Base-by-base conservation (phyloP, 92 coral and sea anemone species). In the Meandrina meandrites region DNA sequence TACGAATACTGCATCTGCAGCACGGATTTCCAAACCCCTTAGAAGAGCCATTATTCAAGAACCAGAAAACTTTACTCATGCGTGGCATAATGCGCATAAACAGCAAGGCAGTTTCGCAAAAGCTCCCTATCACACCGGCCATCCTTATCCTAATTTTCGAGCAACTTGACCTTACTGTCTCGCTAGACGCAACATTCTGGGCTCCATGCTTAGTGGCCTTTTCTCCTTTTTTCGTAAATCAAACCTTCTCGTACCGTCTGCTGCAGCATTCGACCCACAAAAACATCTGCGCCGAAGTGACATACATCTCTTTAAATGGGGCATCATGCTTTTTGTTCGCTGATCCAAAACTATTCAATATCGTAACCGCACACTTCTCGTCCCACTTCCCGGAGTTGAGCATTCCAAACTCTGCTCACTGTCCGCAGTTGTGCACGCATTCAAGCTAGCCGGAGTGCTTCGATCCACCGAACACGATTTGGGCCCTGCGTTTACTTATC, bases 131-230 rank as follows among this genome's bases (percentile, higher is more conserved):
- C 15, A 91, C 94, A 42, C 89, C 89, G 21, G 51, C 30, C 27
- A 64, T 88, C 47, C 79, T 87, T 27, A 60, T 56, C 15, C 18
- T 30, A 18, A 82, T 91, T 32, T 45, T 67, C 35, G 42, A 30
- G 0, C 51, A 60, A 77, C 91, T 88, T 10, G 84, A 84, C 68
- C 75, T 72, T 34, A 64, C 58, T 48, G 30, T 21, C n/a, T 83
- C 83, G 18, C 51, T 88, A 5, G 91, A 91, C 66, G 82, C 84
- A 53, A 84, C 89, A 30, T 91, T 91, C 77, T 91, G 89, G 91
- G 94, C 94, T 47, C 64, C 81, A 7, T 91, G 94, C 85, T 73
- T 91, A 51, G 82, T 91, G 66, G 90, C 89, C 60, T 91, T 73
- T 90, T 79, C 68, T 57, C 86, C 11, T 82, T 90, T 19, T 90